phyloP scores from a whole-genome alignment of 2,888 invertebrate genomes.

The Dione juno region DNA sequence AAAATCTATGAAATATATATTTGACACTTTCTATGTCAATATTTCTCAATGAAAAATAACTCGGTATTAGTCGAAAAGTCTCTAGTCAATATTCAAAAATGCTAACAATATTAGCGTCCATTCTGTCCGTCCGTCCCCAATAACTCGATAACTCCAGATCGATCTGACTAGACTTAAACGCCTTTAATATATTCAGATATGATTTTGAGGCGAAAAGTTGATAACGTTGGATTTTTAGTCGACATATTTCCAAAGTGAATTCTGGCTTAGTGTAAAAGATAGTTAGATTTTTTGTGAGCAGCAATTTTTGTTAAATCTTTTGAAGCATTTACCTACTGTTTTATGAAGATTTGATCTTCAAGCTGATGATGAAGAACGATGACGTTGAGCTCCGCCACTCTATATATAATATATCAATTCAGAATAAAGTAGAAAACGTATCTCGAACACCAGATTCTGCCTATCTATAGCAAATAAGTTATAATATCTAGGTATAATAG shows the following conservation, averaged over 20 bases:
- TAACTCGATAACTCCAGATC: slow-evolving; percentile 44
- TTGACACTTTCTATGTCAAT: no score
- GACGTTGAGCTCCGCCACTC: no score
- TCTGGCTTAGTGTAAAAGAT: not conserved
- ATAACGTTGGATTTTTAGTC: slow-evolving; percentile 21
- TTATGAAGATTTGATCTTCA: no score
- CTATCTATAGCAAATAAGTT: no score
- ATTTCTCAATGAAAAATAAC: not conserved
- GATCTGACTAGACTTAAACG: slow-evolving; percentile 43
- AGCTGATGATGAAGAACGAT: no score
- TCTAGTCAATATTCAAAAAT: slow-evolving; percentile 33
- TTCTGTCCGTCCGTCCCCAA: slow-evolving; percentile 39
- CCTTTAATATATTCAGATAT: slow-evolving; percentile 40
- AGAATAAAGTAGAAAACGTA: no score
- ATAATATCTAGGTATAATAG: no score
- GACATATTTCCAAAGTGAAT: slow-evolving; percentile 10
- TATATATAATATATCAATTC: no score
- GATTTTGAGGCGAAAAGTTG: slow-evolving; percentile 30
- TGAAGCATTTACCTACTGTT: no score
- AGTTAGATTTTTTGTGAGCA: not conserved
- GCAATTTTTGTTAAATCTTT: not conserved
- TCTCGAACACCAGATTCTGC: no score
- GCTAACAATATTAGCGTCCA: slow-evolving; percentile 40
- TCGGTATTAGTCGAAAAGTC: not conserved
- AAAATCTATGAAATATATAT: no score